Evolutionary conservation across 2,888 invertebrate genomes (phyloP), one percentile per base, ranked within the genome.

Genomic region (Sesia apiformis): DNA sequence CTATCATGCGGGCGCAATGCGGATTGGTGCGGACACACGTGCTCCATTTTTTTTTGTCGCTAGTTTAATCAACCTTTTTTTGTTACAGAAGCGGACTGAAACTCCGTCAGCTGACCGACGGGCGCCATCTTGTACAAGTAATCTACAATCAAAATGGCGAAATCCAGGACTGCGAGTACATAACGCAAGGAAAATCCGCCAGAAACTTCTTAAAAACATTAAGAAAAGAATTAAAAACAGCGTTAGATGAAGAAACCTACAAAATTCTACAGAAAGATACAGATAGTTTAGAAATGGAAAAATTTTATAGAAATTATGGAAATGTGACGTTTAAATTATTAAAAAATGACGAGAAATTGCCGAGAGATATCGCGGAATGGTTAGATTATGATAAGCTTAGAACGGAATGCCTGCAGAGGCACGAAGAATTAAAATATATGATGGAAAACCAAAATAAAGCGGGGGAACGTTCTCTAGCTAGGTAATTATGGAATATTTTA

Each of bases 41-140:
- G 4, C 43, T 7, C 4, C n/a, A 3, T 3, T n/a, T 5, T 43
- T 43, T 43, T 43, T n/a, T 3, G 4, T 4, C 5, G 5, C 8
- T 43, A 3, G 7, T 43, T 3, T 4, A 43, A 4, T 43, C 43
- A 43, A 43, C 8, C 43, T 43, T 66, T 52, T 54, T 63, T 82
- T 81, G 74, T 89, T 87, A 39, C 87, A 91, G 91, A 56, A 73
- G 74, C 52, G 92, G 91, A 2, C 72, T 94, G 38, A 90, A 90
- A 62, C 89, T 94, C 39, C 91, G 93, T 38, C 93, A 94, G 74
- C 80, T 94, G 62, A 91, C 93, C n/a, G 92, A 93, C 70, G 93
- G 93, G 56, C 85, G 87, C 64, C 92, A 92, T 78, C 90, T 94
- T 75, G 90, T 94, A 52, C 94, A 94, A 80, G 78, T 93, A 42